Conservation (phyloP, 2,113 vertebrate species). For the Notarius lentiginosus region DNA sequence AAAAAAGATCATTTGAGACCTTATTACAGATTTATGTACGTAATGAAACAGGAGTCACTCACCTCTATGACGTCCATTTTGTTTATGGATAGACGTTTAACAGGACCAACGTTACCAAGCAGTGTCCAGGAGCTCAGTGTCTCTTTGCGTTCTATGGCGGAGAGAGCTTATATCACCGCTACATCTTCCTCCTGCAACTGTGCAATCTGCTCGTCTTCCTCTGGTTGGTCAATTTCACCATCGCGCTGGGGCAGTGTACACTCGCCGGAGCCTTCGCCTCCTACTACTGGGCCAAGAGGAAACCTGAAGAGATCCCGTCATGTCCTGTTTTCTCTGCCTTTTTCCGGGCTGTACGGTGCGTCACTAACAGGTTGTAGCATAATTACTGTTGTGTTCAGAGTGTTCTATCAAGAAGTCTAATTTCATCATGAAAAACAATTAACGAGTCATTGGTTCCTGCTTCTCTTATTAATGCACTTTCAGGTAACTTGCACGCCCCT, state of each 20-base stretch:
- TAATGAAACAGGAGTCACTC: neutral
- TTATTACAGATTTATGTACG: neutral
- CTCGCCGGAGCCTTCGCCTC: slow-evolving; percentile 88
- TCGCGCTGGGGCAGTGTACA: slow-evolving; percentile 87
- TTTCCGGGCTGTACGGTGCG: slow-evolving; percentile 81
- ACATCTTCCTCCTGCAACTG: slow-evolving; percentile 83
- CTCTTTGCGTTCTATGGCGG: slow-evolving; percentile 88
- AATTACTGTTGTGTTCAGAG: neutral
- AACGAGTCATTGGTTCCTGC: neutral
- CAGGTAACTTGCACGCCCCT: neutral
- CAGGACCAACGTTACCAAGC: slow-evolving; percentile 72
- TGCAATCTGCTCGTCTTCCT: slow-evolving; percentile 86
- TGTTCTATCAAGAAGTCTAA: neutral
- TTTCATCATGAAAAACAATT: neutral
- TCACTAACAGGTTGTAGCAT: neutral
- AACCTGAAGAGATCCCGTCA: slow-evolving; percentile 83
- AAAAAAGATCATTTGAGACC: too few relatives aligned
- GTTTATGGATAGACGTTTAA: slow-evolving; percentile 78
- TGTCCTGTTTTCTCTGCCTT: slow-evolving; percentile 83
- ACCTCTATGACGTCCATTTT: neutral
- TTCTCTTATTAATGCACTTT: neutral
- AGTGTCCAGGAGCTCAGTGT: slow-evolving; percentile 81
- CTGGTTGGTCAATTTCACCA: slow-evolving; percentile 88
- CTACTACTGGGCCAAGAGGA: slow-evolving; percentile 89
- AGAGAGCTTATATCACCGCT: slow-evolving; percentile 79